Percentiles rank a stretch among this genome's conserved stretches.
Conservation (phyloP, 2,888 invertebrate genomes). For the Polia nebulosa region DNA sequence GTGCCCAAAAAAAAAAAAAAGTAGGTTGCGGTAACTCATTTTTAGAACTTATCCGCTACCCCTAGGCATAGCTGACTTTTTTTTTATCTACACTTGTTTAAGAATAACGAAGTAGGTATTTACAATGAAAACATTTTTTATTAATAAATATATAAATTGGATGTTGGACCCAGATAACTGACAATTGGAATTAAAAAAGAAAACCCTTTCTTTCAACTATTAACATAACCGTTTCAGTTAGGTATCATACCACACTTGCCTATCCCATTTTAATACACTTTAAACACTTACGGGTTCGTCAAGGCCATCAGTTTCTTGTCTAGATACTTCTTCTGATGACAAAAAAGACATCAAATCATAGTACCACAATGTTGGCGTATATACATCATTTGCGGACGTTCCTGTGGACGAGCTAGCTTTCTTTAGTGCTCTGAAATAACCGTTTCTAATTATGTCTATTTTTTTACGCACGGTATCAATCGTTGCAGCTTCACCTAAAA, state of each 20-base stretch:
- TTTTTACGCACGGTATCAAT: not conserved
- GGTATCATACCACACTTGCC: not conserved
- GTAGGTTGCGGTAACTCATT: too few relatives aligned
- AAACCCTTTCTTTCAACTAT: too few relatives aligned
- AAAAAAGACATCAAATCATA: slow-evolving; percentile 24
- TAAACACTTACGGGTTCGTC: slow-evolving; percentile 17
- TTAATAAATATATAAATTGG: too few relatives aligned
- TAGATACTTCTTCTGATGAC: slow-evolving; percentile 3
- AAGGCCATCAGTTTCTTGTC: slow-evolving; percentile 15
- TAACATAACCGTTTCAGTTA: too few relatives aligned
- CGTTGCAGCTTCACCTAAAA: not conserved
- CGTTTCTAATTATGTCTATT: not conserved
- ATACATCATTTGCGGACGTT: slow-evolving; percentile 11
- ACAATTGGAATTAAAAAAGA: too few relatives aligned
- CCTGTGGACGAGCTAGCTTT: slow-evolving; percentile 7
- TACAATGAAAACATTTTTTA: too few relatives aligned
- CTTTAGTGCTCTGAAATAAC: not conserved
- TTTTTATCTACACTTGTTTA: too few relatives aligned
- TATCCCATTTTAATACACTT: slow-evolving; percentile 13
- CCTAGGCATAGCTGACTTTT: too few relatives aligned
- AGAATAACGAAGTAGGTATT: too few relatives aligned
- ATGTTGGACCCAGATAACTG: too few relatives aligned
- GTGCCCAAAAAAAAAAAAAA: too few relatives aligned
- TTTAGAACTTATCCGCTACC: too few relatives aligned
- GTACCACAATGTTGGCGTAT: slow-evolving; percentile 21